Conservation (phyloP, 1,140 invertebrate genomes). For the Bombus confusus region DNA sequence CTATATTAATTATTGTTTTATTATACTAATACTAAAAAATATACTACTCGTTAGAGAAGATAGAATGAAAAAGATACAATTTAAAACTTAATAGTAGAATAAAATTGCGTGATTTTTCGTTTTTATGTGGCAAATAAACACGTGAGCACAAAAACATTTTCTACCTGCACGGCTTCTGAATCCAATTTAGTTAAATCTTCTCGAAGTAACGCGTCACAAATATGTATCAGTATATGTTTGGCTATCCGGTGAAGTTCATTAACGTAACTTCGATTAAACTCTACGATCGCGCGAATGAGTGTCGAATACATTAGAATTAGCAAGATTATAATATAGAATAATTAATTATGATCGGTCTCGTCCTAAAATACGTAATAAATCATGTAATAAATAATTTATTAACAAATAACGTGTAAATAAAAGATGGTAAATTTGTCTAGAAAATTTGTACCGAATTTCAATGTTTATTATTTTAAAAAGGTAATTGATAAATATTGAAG, state of each 20-base stretch:
- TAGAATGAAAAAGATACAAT: neutral
- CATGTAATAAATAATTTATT: conserved; percentile 14
- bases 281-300: neutral
- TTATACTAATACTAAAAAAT: no score
- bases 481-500: conserved; percentile 50
- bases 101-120: neutral
- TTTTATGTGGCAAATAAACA: neutral
- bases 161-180: conserved; percentile 75
- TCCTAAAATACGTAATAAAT: conserved; percentile 3
- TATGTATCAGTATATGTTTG: conserved; percentile 45
- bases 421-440: conserved; percentile 71
- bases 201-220: conserved; percentile 36
- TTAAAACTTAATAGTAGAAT: neutral
- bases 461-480: conserved; percentile 77
- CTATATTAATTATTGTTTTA: neutral
- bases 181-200: conserved; percentile 73
- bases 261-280: neutral
- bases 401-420: conserved; percentile 44
- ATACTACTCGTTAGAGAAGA: no score
- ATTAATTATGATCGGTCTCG: conserved; percentile 3
- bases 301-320: no score
- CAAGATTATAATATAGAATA: conserved; percentile 7
- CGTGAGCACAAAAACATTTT: conserved; percentile 27
- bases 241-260: conserved; percentile 10
- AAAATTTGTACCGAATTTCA: conserved; percentile 69